phyloP scores from a whole-genome alignment of 1,140 invertebrate species.

The Sminthurides bifidus region DNA sequence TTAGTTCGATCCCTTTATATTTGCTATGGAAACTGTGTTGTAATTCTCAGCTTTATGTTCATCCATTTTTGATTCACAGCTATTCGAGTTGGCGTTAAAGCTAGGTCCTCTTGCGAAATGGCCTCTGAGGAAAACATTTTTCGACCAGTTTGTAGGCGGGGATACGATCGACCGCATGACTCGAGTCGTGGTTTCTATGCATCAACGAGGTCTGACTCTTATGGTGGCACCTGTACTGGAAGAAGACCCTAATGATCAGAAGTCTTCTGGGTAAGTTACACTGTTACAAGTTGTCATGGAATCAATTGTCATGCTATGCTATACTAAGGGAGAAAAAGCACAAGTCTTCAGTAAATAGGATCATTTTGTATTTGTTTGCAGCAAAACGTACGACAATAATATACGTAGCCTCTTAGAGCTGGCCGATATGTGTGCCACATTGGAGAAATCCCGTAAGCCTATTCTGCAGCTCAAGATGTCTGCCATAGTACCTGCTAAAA shows the following conservation, averaged over 20 bases:
- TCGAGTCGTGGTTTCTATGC: slow-evolving; percentile 25
- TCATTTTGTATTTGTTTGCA: slow-evolving; percentile 13
- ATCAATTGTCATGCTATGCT: not conserved
- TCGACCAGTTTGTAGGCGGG: slow-evolving; percentile 37
- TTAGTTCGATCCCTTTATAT: slow-evolving; percentile 17
- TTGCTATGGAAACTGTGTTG: not conserved
- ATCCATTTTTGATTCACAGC: slow-evolving; percentile 18
- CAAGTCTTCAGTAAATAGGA: not conserved
- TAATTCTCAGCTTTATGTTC: not conserved
- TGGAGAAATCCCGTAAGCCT: slow-evolving; percentile 29
- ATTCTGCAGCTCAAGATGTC: slow-evolving; percentile 36
- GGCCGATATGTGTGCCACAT: slow-evolving; percentile 23
- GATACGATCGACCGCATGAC: slow-evolving; percentile 31
- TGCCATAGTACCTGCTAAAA: slow-evolving; percentile 33
- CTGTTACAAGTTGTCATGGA: not conserved
- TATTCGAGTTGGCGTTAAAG: slow-evolving; percentile 31
- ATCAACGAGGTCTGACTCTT: slow-evolving; percentile 32
- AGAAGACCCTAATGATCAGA: slow-evolving; percentile 35
- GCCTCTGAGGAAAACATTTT: slow-evolving; percentile 32
- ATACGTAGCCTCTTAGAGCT: slow-evolving; percentile 30
- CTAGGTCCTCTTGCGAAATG: slow-evolving; percentile 29
- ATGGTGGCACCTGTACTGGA: slow-evolving; percentile 38
- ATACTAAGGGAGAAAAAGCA: not conserved
- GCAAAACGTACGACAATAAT: slow-evolving; percentile 33
- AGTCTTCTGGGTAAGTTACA: slow-evolving; percentile 15